A percentile compares a stretch with the other conserved stretches of the same genome.
Evolutionary conservation across 2,888 invertebrate species (phyloP).

Genomic region (Ophioninae sp.): DNA sequence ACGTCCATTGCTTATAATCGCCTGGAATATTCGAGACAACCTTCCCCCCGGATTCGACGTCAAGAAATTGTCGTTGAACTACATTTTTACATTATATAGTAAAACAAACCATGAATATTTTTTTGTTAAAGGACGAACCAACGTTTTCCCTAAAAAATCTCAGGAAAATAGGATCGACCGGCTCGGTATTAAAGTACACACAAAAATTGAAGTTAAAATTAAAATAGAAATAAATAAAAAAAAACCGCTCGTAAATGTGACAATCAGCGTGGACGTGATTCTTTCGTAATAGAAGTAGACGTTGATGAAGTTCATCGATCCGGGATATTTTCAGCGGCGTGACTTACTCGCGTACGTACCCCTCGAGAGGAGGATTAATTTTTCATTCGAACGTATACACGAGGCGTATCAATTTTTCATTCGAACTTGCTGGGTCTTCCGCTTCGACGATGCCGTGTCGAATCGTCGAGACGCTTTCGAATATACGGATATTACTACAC

Average conservation of each 20-base stretch:
- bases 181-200: no score
- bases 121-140: not conserved
- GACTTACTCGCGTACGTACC: not conserved
- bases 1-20: no score
- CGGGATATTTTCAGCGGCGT: not conserved
- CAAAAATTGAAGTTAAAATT: not conserved
- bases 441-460: not conserved
- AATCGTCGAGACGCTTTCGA: not conserved
- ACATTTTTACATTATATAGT: no score
- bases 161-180: not conserved
- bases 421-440: not conserved
- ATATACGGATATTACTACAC: not conserved
- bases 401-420: slow-evolving; percentile 1
- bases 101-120: not conserved
- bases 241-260: not conserved
- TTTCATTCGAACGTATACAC: not conserved
- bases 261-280: not conserved
- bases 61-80: no score
- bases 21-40: no score
- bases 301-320: not conserved
- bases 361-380: not conserved
- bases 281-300: not conserved
- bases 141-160: not conserved
- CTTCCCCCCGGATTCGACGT: no score
- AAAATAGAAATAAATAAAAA: not conserved